Percentiles rank a stretch among this genome's conserved stretches.
phyloP scores from a whole-genome alignment of 2,888 invertebrate genomes.

The Mythimna vitellina region DNA sequence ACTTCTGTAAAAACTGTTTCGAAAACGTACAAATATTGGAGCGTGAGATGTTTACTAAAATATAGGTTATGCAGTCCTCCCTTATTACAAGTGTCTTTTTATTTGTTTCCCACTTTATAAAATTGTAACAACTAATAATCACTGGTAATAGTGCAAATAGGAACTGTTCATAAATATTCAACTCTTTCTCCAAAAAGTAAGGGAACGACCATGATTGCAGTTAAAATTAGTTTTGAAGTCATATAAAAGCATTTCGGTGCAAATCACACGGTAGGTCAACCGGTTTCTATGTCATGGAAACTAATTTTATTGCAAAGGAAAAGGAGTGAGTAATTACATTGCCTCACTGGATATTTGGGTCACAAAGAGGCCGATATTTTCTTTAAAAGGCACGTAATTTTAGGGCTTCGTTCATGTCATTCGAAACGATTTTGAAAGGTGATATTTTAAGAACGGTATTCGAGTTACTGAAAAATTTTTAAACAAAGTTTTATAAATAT shows the following conservation, averaged over 20 bases:
- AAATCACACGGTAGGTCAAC: neutral
- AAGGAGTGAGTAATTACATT: neutral
- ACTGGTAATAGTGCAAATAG: no score
- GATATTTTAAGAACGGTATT: neutral
- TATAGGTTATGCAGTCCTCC: no score
- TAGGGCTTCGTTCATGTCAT: neutral
- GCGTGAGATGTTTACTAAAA: no score
- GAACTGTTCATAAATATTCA: neutral
- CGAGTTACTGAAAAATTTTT: neutral
- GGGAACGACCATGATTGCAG: neutral
- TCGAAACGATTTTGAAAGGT: neutral
- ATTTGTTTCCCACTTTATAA: no score
- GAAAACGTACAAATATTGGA: no score
- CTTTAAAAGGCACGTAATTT: neutral
- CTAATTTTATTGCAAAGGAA: conserved; percentile 4
- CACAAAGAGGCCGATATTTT: neutral
- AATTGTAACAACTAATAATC: no score
- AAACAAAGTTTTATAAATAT: neutral
- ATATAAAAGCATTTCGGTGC: neutral
- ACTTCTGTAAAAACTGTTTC: no score
- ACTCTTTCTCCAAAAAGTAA: neutral
- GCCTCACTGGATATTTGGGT: conserved; percentile 1
- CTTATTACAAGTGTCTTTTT: no score
- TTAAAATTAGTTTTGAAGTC: conserved; percentile 4
- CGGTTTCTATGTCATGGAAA: conserved; percentile 15